These are phyloP conservation scores for Lophotis ruficrista DNA, from an alignment of 2,113 vertebrate species.

Conservation along the genomic window DNA sequence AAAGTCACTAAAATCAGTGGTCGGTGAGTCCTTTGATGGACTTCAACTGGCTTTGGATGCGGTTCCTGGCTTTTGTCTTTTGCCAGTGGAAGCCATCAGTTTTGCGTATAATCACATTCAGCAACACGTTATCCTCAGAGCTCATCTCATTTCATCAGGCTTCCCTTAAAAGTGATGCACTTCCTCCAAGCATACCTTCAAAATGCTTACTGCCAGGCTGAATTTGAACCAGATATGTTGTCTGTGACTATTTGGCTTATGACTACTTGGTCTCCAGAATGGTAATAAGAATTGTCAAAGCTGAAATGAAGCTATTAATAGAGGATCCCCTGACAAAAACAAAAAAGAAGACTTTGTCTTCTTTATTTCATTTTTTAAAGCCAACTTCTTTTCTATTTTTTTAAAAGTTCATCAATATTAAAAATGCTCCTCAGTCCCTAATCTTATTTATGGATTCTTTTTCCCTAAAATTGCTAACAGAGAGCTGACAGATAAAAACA, in stretches of 20 bases:
- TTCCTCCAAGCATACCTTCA: background rate
- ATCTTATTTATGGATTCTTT: background rate
- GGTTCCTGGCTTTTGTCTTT: background rate
- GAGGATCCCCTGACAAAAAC: background rate
- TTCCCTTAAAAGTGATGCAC: background rate
- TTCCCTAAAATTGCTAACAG: background rate
- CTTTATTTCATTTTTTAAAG: background rate
- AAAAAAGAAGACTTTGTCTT: background rate
- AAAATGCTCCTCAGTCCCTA: background rate
- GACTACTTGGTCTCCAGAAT: background rate
- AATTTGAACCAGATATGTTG: background rate
- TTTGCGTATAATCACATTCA: background rate
- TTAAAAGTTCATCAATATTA: background rate
- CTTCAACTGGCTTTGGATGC: background rate
- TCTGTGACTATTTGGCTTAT: background rate
- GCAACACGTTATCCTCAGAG: background rate
- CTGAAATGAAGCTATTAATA: background rate
- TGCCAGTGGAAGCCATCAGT: background rate
- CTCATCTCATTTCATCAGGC: background rate
- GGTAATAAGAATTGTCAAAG: background rate
- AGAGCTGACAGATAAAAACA: background rate
- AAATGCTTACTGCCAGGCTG: background rate
- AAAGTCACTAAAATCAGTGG: background rate
- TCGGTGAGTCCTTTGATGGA: background rate
- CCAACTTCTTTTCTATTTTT: background rate